phyloP scores from a whole-genome alignment of 2,113 vertebrate genomes.

The Dasypus novemcinctus region DNA sequence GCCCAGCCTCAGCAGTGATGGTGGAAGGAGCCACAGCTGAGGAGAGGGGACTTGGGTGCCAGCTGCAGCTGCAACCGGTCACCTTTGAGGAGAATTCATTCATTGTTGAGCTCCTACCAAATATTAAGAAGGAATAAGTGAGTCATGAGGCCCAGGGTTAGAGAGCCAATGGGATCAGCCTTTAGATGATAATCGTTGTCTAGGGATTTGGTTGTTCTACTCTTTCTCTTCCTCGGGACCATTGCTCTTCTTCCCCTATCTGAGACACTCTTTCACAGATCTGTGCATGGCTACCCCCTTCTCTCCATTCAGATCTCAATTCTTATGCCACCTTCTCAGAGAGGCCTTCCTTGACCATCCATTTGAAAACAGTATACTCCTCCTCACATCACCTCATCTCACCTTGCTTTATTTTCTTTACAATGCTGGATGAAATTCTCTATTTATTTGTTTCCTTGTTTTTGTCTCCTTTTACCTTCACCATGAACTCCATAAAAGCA shows the following conservation, averaged over 20 bases:
- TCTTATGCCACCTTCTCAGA: background rate
- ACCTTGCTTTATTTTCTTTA: background rate
- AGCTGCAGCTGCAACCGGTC: background rate
- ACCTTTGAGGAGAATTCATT: background rate
- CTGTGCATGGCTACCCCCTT: background rate
- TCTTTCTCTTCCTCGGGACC: background rate
- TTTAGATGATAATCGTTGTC: background rate
- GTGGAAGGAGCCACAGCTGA: background rate
- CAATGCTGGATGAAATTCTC: background rate
- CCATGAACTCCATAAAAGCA: background rate
- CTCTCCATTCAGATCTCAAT: background rate
- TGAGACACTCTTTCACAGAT: background rate
- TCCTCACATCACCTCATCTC: background rate
- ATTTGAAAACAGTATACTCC: background rate
- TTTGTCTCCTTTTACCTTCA: background rate
- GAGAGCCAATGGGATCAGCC: background rate
- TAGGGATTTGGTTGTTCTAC: rapidly evolving
- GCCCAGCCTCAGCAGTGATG: too few species aligned
- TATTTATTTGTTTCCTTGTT: background rate
- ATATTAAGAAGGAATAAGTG: background rate
- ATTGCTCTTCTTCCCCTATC: background rate
- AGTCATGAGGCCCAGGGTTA: background rate
- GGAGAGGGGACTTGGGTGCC: background rate
- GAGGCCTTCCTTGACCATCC: background rate
- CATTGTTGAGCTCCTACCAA: background rate